Conservation (phyloP, 2,797 vertebrate genomes). For the Malurus splendens region DNA sequence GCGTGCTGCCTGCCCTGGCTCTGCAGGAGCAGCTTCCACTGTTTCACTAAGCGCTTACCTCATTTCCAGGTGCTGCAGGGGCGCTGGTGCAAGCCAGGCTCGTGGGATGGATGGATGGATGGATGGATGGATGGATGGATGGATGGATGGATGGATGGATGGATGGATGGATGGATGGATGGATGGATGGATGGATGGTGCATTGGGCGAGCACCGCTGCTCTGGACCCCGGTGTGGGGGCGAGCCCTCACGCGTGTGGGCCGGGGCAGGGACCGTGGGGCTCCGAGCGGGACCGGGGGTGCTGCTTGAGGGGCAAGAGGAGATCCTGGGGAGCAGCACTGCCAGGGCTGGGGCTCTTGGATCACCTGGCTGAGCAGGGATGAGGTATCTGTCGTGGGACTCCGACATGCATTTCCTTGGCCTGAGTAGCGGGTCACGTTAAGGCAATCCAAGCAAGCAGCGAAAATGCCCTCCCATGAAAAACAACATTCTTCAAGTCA, state of each 20-base stretch:
- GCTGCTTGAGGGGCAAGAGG: rapidly evolving
- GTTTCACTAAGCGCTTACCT: neutral
- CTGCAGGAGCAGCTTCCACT: neutral
- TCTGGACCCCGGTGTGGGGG: neutral
- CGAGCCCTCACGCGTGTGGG: rapidly evolving
- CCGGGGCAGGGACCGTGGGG: rapidly evolving
- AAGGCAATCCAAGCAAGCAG: neutral
- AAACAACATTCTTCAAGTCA: neutral
- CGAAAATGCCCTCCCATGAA: neutral
- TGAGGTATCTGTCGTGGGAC: rapidly evolving
- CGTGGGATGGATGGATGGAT: neutral
- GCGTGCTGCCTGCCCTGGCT: rapidly evolving
- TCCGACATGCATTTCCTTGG: neutral
- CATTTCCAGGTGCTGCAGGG: neutral
- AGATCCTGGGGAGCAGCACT: rapidly evolving
- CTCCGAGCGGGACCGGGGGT: rapidly evolving
- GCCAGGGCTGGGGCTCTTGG: neutral
- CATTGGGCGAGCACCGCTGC: rapidly evolving
- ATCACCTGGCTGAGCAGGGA: rapidly evolving
- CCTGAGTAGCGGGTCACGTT: rapidly evolving
- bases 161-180: too few relatives aligned
- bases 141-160: too few relatives aligned
- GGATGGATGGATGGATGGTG: too few relatives aligned
- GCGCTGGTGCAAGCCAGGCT: neutral
- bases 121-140: too few relatives aligned